Base-by-base conservation (phyloP, 2,113 vertebrate genomes). In the Menura novaehollandiae region DNA sequence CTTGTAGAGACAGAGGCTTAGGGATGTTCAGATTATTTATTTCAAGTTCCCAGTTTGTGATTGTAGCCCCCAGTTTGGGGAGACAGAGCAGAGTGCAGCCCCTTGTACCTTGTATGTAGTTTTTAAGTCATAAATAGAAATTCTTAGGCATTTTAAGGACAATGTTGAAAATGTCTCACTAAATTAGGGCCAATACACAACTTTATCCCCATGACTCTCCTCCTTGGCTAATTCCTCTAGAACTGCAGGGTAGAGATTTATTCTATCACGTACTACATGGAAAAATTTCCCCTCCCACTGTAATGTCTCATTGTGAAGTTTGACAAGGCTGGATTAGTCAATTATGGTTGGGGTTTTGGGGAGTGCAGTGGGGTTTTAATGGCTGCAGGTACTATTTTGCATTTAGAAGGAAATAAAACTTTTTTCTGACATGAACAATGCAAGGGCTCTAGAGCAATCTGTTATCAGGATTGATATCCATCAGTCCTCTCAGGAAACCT, bases 401-500 rank as follows among this genome's bases (percentile, higher is more conserved):
- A 4, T 55, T 62, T 66, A 43, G 35, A 89, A 63, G 58, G 21
- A 59, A 88, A 85, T 91, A 84, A 85, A 92, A 91, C 23, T 46
- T 1, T 11, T n/a, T 82, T 82, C 63, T 77, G 46, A 73, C 19
- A 15, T 11, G 41, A 68, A 24, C 58, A 86, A 55, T 35, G 3
- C 30, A n/a, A 64, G 11, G 24, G 37, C 27, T 80, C 9, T 41
- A 52, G 44, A 79, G 33, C 26, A 43, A 46, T 82, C 20, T 53
- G 3, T 77, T 32, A 8, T 4, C 60, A 76, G 5, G 7, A 5
- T 15, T 23, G 13, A 41, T 35, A 56, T 49, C 32, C 23, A 9
- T 39, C 0, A 0, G 8, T 75, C 26, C 21, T 76, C 44, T 56
- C 0, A 1, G 82, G n/a, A 77, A 69, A n/a, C 13, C 28, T 44